Evolutionary conservation across 2,113 vertebrate genomes (phyloP), one percentile per base, ranked within the genome.

Genomic region (Excalfactoria chinensis): DNA sequence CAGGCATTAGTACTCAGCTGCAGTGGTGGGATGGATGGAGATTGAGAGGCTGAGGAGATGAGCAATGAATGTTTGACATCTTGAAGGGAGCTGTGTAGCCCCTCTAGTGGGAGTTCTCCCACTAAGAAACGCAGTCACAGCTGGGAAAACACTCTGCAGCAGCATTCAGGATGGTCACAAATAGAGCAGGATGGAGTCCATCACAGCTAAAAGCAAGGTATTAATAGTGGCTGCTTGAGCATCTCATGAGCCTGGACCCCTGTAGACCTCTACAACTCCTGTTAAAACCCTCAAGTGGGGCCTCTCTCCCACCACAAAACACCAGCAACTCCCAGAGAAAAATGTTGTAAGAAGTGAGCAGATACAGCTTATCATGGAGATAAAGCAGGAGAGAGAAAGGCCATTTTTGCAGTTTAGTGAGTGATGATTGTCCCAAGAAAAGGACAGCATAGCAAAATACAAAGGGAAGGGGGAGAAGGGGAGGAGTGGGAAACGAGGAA

Each of bases 41-140:
- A 49, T 53, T 75, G 56, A 20, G 6, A 69, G 22, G 30, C 26
- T 28, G n/a, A 78, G 26, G 70, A 37, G 17, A 60, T 16, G 23
- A 74, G 26, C n/a, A 44, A 20, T 19, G 13, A 41, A 72, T 17
- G 26, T 51, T 85, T 76, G 72, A 28, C 86, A 23, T 15, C 35
- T 13, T 12, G 1, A 37, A 68, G 19, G 71, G 34, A 90, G n/a
- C 11, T 32, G 89, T 70, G 32, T 26, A 91, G n/a, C 21, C 64
- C 79, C 75, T 95, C 92, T 90, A 83, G 83, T 73, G 68, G 88
- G 44, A 73, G 44, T 87, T 46, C 44, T 46, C 46, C 46, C 69
- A 23, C 15, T 2, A 23, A 49, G 88, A 91, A 94, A 88, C 6
- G 14, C 64, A 69, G 28, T 66, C 13, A 4, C 30, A 76, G n/a